Percentiles rank a stretch among this genome's conserved stretches.
phyloP scores from a whole-genome alignment of 2,797 vertebrate genomes.

The Protosalanx chinensis region DNA sequence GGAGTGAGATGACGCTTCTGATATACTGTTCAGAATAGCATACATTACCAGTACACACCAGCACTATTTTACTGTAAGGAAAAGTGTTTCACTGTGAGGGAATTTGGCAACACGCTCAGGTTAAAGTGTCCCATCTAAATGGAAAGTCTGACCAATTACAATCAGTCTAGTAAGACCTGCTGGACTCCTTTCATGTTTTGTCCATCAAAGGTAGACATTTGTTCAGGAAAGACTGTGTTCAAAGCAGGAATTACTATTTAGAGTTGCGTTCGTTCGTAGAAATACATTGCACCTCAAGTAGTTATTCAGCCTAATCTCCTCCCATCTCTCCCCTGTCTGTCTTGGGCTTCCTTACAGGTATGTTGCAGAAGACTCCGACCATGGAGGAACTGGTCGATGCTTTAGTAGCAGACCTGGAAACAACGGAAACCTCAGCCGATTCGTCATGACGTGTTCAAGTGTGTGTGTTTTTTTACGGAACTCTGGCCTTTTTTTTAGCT shows the following conservation, averaged over 20 bases:
- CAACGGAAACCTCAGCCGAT: conserved; percentile 52
- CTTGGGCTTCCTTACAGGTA: conserved; percentile 15
- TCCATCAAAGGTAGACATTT: neutral
- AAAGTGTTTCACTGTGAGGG: neutral
- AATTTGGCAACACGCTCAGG: neutral
- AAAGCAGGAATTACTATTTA: neutral
- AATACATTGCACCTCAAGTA: neutral
- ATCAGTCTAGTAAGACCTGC: neutral
- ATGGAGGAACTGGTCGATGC: conserved; percentile 35
- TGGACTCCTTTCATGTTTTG: neutral
- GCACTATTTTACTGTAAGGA: neutral
- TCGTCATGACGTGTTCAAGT: neutral
- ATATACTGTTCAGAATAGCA: neutral
- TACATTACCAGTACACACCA: neutral
- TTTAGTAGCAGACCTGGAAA: conserved; percentile 23
- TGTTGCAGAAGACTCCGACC: conserved; percentile 31
- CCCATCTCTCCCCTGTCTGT: neutral
- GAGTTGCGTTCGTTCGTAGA: neutral
- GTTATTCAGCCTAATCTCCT: neutral
- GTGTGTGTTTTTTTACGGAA: neutral
- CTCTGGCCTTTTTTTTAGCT: neutral
- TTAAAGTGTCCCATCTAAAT: neutral
- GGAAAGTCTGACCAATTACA: neutral
- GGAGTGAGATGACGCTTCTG: neutral
- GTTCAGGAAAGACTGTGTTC: neutral